Percentiles rank a stretch among this genome's conserved stretches.
phyloP scores from a whole-genome alignment of 2,113 vertebrate genomes.

The Chaetorhynchus papuensis region DNA sequence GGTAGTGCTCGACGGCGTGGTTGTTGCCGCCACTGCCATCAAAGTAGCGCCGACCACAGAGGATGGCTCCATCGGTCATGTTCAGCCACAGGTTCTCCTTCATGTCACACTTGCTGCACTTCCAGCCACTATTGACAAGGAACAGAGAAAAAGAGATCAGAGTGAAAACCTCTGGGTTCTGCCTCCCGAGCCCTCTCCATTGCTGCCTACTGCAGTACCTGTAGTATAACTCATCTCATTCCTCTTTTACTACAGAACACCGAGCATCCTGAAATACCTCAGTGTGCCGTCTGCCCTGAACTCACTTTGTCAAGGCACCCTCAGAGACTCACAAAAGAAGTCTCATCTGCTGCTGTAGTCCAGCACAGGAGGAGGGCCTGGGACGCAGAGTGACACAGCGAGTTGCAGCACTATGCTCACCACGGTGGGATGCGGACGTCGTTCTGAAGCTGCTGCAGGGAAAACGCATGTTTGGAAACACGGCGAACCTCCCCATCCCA shows the following conservation, averaged over 20 bases:
- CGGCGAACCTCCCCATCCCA: constrained; percentile 97
- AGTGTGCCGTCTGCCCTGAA: background rate
- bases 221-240: accelerated
- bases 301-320: background rate
- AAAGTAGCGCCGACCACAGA: constrained; percentile 94
- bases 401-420: constrained; percentile 66
- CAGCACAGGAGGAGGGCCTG: background rate
- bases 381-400: background rate
- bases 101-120: constrained; percentile 92
- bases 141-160: background rate
- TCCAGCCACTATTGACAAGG: constrained; percentile 83
- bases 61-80: constrained; percentile 91
- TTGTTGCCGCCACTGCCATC: constrained; percentile 97
- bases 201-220: no score
- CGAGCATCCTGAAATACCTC: background rate
- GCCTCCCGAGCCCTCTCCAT: background rate
- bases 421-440: constrained; percentile 92
- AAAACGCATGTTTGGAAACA: constrained; percentile 88
- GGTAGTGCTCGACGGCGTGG: constrained; percentile 89
- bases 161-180: background rate
- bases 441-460: constrained; percentile 91
- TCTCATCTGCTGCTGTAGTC: background rate
- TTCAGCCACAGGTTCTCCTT: constrained; percentile 98
- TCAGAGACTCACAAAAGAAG: background rate
- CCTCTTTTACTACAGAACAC: background rate